Evolutionary conservation across 2,113 vertebrate species (phyloP).

Genomic region (Micromys minutus): DNA sequence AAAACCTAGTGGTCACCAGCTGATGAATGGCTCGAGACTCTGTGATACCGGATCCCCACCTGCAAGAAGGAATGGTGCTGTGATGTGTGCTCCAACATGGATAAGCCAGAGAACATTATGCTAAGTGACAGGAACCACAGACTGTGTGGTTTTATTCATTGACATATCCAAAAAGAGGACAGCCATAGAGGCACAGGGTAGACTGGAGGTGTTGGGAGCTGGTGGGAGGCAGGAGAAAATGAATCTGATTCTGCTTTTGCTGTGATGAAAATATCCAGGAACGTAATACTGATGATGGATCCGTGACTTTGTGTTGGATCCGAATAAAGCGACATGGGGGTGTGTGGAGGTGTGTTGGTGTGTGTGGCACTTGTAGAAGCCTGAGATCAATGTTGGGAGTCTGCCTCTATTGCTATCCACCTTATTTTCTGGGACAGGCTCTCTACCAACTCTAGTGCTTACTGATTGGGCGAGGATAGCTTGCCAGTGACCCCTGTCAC

Average conservation of each 20-base stretch:
- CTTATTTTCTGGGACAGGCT: background rate
- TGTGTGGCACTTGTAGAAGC: background rate
- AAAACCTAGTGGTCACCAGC: background rate
- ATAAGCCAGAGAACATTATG: background rate
- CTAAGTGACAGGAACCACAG: background rate
- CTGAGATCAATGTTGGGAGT: background rate
- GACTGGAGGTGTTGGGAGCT: background rate
- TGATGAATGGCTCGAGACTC: background rate
- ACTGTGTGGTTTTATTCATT: background rate
- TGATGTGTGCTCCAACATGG: background rate
- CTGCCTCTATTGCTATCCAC: background rate
- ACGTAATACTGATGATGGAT: background rate
- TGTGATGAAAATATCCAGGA: conserved; percentile 21
- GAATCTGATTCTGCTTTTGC: background rate
- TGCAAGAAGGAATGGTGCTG: background rate
- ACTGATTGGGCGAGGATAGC: background rate
- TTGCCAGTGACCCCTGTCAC: background rate
- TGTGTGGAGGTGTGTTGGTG: background rate
- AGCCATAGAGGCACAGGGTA: background rate
- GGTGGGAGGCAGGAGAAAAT: too few relatives aligned
- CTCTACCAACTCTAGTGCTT: too few relatives aligned
- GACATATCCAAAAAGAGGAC: background rate
- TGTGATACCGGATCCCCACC: background rate
- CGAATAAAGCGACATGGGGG: background rate
- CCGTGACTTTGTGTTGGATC: background rate